Evolutionary conservation across 1,140 invertebrate genomes (phyloP), one percentile per base, ranked within the genome.

Genomic region (Bombus turneri): DNA sequence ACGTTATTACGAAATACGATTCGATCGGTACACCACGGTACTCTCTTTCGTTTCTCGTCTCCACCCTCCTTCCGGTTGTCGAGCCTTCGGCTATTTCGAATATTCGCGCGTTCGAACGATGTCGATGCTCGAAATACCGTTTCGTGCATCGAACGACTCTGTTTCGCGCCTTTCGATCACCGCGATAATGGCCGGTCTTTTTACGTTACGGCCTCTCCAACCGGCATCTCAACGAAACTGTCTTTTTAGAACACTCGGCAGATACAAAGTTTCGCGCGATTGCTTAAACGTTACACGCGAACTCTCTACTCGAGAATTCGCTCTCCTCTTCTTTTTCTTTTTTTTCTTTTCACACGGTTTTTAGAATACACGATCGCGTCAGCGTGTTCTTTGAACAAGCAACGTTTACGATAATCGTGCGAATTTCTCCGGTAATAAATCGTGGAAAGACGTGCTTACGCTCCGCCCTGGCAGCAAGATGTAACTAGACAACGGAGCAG

Each of bases 1-100:
- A 89, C 93, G 92, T 94, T 92, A 91, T 91, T 91, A 86, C 91
- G 91, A 93, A 92, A 92, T 93, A 94, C 91, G 93, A 93, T 94
- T 94, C 94, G 88, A 81, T 84, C 81, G 82, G 87, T 86, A 86
- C 83, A 86, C 53, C 77, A 31, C 73, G 64, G 57, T 68, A 28
- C 82, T 80, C 75, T 69, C 68, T 81, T 86, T 57, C 41, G 15
- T 83, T 68, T 79, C 59, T 79, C 81, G 64, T 53, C 39, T 62
- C 41, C 28, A 34, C 64, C 59, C 28, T 53, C 53, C 68, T 62
- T 53, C 66, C 41, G 68, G 25, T 41, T 34, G 34, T 64, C 69
- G 47, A 57, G 82, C 41, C 53, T 85, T 87, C 71, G 66, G 82
- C 85, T 88, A 92, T 92, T 86, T 87, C 87, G 89, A 91, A 91